Evolutionary conservation across 2,113 vertebrate genomes (phyloP).

Genomic region (Anarhynchus alexandrinus): DNA sequence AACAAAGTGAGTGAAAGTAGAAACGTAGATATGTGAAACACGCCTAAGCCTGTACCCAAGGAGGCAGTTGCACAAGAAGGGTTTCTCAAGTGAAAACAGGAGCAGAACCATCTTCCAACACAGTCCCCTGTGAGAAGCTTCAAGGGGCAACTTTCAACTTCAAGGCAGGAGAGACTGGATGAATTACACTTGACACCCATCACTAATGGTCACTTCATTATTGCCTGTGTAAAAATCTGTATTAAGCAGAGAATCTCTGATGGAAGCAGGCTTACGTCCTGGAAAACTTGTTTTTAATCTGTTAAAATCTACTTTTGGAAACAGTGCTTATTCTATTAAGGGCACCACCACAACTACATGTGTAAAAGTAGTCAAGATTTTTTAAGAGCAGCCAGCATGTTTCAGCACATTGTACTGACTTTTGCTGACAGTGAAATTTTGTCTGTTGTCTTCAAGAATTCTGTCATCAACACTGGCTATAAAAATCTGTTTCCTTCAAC

Average conservation of each 20-base stretch:
- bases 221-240: background rate
- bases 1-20: background rate
- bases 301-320: background rate
- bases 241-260: background rate
- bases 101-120: background rate
- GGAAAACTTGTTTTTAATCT: background rate
- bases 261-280: background rate
- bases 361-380: background rate
- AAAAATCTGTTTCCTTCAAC: background rate
- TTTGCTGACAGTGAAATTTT: background rate
- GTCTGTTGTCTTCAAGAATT: background rate
- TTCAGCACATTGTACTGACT: background rate
- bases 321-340: background rate
- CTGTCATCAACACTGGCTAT: background rate
- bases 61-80: background rate
- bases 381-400: background rate
- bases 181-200: background rate
- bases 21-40: background rate
- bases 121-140: background rate
- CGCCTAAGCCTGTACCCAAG: background rate
- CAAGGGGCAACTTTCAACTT: background rate
- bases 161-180: background rate
- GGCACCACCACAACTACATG: fast-evolving
- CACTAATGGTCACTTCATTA: no score
- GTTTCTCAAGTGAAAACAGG: background rate